Evolutionary conservation across 1,140 invertebrate species (phyloP).

Genomic region (Lasaia peninsularis): DNA sequence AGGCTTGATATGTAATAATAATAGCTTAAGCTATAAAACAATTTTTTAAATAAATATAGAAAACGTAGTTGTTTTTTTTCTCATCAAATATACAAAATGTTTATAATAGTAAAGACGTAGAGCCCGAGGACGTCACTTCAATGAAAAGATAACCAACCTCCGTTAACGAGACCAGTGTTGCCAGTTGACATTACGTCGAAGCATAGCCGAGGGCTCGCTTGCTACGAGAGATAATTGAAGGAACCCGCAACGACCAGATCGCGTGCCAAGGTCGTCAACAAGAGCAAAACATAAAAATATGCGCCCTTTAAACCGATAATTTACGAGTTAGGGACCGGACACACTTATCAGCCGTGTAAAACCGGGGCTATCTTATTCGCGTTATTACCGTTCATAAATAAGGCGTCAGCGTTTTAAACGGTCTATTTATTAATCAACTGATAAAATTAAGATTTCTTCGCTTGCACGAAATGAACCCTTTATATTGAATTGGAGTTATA

Average conservation of each 20-base stretch:
- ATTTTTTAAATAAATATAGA: no score
- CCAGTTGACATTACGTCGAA: constrained; percentile 26
- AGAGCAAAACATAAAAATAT: constrained; percentile 40
- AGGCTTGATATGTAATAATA: no score
- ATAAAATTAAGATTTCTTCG: constrained; percentile 5
- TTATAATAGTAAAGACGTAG: constrained; percentile 1
- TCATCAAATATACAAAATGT: background rate
- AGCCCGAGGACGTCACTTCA: constrained; percentile 7
- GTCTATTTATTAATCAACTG: constrained; percentile 12
- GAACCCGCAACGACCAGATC: constrained; percentile 35
- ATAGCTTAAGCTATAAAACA: no score
- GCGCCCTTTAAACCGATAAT: constrained; percentile 46
- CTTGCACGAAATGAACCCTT: background rate
- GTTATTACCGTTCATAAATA: constrained; percentile 7
- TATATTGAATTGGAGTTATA: constrained; percentile 1
- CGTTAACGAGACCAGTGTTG: constrained; percentile 19
- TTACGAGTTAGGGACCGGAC: constrained; percentile 33
- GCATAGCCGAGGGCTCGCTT: constrained; percentile 14
- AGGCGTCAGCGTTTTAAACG: constrained; percentile 4
- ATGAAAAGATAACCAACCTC: constrained; percentile 8
- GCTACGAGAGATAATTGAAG: constrained; percentile 34
- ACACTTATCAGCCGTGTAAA: constrained; percentile 14
- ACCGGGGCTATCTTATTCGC: background rate
- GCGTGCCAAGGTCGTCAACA: constrained; percentile 47
- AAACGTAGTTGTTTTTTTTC: background rate